These are phyloP conservation scores for Echinarachnius parma DNA, from an alignment of 53 echinoderm and acorn worm species.

Conservation along the genomic window DNA sequence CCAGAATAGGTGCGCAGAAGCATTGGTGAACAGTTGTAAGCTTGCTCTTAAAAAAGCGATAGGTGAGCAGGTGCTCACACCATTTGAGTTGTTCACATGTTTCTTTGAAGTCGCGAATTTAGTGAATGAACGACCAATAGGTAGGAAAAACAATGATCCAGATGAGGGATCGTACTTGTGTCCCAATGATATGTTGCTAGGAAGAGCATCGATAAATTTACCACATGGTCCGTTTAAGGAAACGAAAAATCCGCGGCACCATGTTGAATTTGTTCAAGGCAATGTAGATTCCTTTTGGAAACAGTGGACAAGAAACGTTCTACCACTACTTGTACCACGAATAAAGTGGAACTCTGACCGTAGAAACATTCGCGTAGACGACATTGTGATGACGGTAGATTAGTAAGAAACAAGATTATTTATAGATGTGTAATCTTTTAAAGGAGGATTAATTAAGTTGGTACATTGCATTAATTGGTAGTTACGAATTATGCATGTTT, in stretches of 20 bases:
- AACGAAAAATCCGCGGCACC: conserved; percentile 50
- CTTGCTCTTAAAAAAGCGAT: conserved; percentile 61
- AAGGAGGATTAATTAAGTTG: no score
- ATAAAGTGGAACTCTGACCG: conserved; percentile 54
- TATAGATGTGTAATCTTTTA: no score
- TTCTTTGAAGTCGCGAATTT: conserved; percentile 63
- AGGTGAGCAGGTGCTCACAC: conserved; percentile 63
- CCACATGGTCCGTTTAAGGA: conserved; percentile 60
- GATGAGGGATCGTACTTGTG: conserved; percentile 64
- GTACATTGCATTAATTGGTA: no score
- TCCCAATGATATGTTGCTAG: conserved; percentile 63
- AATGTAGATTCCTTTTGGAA: conserved; percentile 69
- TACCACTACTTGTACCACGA: conserved; percentile 54
- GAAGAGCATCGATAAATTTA: conserved; percentile 43
- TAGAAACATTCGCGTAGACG: conserved; percentile 54
- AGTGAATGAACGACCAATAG: conserved; percentile 65
- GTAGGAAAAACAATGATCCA: conserved; percentile 57
- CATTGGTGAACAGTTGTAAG: conserved; percentile 70
- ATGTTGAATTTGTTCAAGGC: conserved; percentile 57
- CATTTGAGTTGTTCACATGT: conserved; percentile 68
- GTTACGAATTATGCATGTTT: no score
- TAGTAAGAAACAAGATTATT: no score
- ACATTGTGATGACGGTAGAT: conserved; percentile 54
- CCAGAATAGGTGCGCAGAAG: conserved; percentile 72
- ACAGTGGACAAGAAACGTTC: conserved; percentile 44